Evolutionary conservation across 2,797 vertebrate species (phyloP).

Genomic region (Cercopithecus hamlyni): DNA sequence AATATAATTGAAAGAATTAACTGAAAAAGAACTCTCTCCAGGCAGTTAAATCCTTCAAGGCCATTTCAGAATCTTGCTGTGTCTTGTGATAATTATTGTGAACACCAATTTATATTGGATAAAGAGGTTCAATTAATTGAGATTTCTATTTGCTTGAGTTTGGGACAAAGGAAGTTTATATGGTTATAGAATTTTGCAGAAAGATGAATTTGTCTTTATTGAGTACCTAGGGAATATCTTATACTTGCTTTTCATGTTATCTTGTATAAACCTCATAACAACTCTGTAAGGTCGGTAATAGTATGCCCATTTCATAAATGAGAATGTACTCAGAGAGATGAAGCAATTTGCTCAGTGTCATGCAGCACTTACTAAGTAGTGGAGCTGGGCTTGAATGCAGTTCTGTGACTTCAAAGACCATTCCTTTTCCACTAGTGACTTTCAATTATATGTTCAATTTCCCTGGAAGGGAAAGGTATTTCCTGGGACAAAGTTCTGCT

Average conservation of each 20-base stretch:
- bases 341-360: background rate
- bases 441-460: background rate
- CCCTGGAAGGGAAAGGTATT: constrained; percentile 1
- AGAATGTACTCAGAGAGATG: background rate
- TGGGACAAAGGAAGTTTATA: constrained; percentile 31
- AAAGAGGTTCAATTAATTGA: constrained; percentile 21
- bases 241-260: constrained; percentile 16
- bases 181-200: constrained; percentile 24
- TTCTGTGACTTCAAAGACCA: constrained; percentile 37
- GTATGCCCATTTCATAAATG: constrained; percentile 28
- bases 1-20: constrained; percentile 46
- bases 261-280: constrained; percentile 32
- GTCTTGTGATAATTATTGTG: constrained; percentile 30
- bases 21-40: background rate
- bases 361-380: constrained; percentile 16
- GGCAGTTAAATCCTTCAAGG: constrained; percentile 4
- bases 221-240: constrained; percentile 31
- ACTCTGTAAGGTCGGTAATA: background rate
- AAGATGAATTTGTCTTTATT: constrained; percentile 44
- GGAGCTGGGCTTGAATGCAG: background rate
- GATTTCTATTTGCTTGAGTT: constrained; percentile 47
- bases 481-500: constrained; percentile 43
- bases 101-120: constrained; percentile 39
- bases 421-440: background rate
- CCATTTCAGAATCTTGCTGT: constrained; percentile 12